Evolutionary conservation across 1,140 invertebrate species (phyloP).

Genomic region (Oscheius sp.): DNA sequence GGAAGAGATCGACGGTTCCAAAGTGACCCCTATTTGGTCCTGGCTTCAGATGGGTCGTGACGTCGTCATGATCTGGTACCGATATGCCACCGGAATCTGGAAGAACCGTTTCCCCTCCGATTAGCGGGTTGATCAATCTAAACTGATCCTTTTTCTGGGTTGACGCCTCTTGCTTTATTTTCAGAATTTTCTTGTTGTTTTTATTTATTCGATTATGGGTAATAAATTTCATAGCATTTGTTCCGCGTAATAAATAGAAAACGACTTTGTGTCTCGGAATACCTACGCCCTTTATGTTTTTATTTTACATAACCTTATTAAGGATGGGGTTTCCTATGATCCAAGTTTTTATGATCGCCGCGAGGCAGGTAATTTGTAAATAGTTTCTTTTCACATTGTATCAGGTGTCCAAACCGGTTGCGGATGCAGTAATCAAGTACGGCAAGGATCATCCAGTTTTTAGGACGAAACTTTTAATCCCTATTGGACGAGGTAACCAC

Average conservation of each 20-base stretch:
- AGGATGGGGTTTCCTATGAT: slow-evolving; percentile 45
- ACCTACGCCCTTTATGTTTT: too few relatives aligned
- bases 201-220: too few relatives aligned
- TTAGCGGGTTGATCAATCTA: too few relatives aligned
- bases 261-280: too few relatives aligned
- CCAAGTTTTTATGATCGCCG: slow-evolving; percentile 41
- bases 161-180: too few relatives aligned
- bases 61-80: slow-evolving; percentile 83
- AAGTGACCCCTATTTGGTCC: slow-evolving; percentile 73
- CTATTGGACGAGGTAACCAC: slow-evolving; percentile 29
- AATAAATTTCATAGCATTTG: too few relatives aligned
- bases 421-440: slow-evolving; percentile 36
- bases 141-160: too few relatives aligned
- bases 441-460: slow-evolving; percentile 42
- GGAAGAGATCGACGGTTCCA: slow-evolving; percentile 90
- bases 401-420: slow-evolving; percentile 41
- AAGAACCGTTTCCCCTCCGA: neutral
- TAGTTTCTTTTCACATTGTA: too few relatives aligned
- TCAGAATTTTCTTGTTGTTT: too few relatives aligned
- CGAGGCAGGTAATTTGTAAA: slow-evolving; percentile 40
- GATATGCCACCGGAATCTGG: slow-evolving; percentile 87
- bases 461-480: slow-evolving; percentile 32
- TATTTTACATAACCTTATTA: too few relatives aligned
- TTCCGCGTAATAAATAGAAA: too few relatives aligned
- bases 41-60: slow-evolving; percentile 96